Conservation (phyloP, 2,888 invertebrate genomes). For the Drosophila merina region DNA sequence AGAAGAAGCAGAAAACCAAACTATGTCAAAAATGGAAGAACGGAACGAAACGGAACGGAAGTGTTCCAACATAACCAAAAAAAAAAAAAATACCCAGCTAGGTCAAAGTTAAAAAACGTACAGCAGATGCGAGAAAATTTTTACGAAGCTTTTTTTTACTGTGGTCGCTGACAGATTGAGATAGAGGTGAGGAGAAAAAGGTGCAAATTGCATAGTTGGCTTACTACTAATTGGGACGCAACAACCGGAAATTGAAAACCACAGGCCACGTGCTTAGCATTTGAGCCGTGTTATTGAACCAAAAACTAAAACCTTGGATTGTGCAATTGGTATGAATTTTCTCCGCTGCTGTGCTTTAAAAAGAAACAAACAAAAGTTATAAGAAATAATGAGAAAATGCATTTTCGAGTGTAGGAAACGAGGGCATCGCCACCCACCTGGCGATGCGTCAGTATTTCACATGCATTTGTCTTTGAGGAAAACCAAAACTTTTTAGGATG, state of each 20-base stretch:
- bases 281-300: conserved; percentile 9
- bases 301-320: conserved; percentile 52
- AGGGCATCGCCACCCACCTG: conserved; percentile 53
- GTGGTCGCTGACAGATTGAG: conserved; percentile 13
- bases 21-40: conserved; percentile 26
- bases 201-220: conserved; percentile 72
- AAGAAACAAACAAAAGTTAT: conserved; percentile 18
- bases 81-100: conserved; percentile 30
- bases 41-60: conserved; percentile 7
- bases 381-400: conserved; percentile 63
- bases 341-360: conserved; percentile 69
- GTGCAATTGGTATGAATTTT: conserved; percentile 80
- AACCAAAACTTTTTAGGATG: conserved; percentile 54
- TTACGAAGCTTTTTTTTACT: conserved; percentile 53
- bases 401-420: conserved; percentile 62
- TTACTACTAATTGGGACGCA: conserved; percentile 66
- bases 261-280: conserved; percentile 49
- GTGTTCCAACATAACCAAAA: conserved; percentile 15
- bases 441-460: conserved; percentile 65
- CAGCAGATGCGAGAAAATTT: conserved; percentile 75
- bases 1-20: conserved; percentile 21
- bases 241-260: conserved; percentile 48
- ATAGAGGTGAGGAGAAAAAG: conserved; percentile 15
- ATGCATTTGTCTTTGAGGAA: conserved; percentile 66
- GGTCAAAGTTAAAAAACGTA: conserved; percentile 37